These are phyloP conservation scores for Hoplodrina ambigua DNA, from an alignment of 2,888 invertebrate genomes.

Conservation along the genomic window DNA sequence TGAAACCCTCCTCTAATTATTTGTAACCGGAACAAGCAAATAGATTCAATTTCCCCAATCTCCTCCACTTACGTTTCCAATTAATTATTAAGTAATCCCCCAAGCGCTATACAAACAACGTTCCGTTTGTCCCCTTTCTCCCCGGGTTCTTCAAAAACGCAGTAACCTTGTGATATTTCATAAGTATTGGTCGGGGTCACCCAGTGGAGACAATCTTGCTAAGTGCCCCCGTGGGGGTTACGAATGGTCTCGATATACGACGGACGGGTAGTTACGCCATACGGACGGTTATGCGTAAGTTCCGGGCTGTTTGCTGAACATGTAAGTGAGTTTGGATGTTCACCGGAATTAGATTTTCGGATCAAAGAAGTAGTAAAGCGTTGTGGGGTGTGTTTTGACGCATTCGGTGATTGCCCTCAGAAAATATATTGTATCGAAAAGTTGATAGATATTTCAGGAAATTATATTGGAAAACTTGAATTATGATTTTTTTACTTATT, in stretches of 20 bases:
- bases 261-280: constrained; percentile 18
- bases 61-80: constrained; percentile 52
- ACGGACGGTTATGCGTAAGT: constrained; percentile 26
- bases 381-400: constrained; percentile 2
- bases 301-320: constrained; percentile 28
- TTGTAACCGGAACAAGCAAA: constrained; percentile 32
- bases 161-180: constrained; percentile 53
- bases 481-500: no score
- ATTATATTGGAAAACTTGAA: not conserved
- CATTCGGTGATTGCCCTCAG: not conserved
- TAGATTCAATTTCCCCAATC: constrained; percentile 39
- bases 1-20: not conserved
- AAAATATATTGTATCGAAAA: not conserved
- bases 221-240: constrained; percentile 43
- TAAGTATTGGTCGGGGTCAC: constrained; percentile 45
- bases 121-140: constrained; percentile 39
- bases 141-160: constrained; percentile 39
- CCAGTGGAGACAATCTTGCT: constrained; percentile 48
- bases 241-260: not conserved
- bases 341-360: constrained; percentile 17
- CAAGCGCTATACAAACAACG: constrained; percentile 49
- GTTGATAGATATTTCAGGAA: not conserved
- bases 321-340: constrained; percentile 29
- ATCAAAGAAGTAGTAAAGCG: constrained; percentile 27
- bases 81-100: constrained; percentile 62